Conservation (phyloP, 1,140 invertebrate species). For the Drosophila guanche region DNA sequence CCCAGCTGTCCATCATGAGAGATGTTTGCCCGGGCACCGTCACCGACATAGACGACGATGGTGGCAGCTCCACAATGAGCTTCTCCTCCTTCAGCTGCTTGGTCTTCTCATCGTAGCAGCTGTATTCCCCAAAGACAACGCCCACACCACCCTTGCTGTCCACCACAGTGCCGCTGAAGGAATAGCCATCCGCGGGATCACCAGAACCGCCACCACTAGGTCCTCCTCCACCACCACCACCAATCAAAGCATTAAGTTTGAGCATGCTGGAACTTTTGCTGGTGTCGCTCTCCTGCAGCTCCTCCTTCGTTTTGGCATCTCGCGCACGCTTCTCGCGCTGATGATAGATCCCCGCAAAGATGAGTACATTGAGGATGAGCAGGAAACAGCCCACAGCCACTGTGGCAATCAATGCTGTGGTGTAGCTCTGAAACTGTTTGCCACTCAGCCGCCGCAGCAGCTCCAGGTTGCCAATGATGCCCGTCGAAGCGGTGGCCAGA, state of each 20-base stretch:
- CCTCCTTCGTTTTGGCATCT: slow-evolving; percentile 89
- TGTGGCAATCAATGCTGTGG: slow-evolving; percentile 95
- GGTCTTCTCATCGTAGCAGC: slow-evolving; percentile 87
- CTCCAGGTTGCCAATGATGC: slow-evolving; percentile 78
- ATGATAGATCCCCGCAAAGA: slow-evolving; percentile 97
- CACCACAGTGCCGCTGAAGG: slow-evolving; percentile 58
- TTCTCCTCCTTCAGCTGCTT: slow-evolving; percentile 86
- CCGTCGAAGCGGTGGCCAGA: slow-evolving; percentile 74
- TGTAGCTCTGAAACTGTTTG: slow-evolving; percentile 93
- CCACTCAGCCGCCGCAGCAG: slow-evolving; percentile 88
- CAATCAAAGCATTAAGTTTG: slow-evolving; percentile 65
- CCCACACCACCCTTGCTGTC: slow-evolving; percentile 63
- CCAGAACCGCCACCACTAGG: slow-evolving; percentile 27
- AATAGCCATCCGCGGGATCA: slow-evolving; percentile 55
- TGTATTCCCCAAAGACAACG: slow-evolving; percentile 86
- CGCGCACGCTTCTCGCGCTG: slow-evolving; percentile 89
- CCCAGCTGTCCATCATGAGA: slow-evolving; percentile 74
- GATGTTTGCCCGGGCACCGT: slow-evolving; percentile 67
- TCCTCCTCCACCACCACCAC: slow-evolving; percentile 15
- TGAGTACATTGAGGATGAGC: slow-evolving; percentile 95
- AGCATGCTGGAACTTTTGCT: slow-evolving; percentile 79
- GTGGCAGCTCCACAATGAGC: slow-evolving; percentile 86
- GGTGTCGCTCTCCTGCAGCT: slow-evolving; percentile 87
- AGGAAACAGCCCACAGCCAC: slow-evolving; percentile 95
- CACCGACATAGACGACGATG: slow-evolving; percentile 64